Percentiles rank a stretch among this genome's conserved stretches.
Evolutionary conservation across 1,140 invertebrate genomes (phyloP).

Genomic region (Cataglyphis hispanica): DNA sequence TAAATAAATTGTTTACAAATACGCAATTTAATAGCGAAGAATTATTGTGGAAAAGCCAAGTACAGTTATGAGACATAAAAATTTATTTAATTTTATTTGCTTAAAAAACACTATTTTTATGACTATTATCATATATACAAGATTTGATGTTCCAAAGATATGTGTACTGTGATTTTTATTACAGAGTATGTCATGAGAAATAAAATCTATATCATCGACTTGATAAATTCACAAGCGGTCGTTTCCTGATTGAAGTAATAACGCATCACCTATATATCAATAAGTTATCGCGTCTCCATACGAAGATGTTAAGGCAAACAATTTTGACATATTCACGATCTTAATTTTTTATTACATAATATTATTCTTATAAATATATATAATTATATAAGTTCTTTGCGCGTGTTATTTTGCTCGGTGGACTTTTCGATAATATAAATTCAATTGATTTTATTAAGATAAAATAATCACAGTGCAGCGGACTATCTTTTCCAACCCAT

Average conservation of each 20-base stretch:
- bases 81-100: neutral
- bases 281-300: neutral
- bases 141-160: neutral
- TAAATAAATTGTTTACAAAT: neutral
- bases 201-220: neutral
- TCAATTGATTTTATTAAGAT: neutral
- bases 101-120: neutral
- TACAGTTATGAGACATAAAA: neutral
- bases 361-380: neutral
- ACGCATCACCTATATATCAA: neutral
- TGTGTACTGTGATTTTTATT: neutral
- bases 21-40: neutral
- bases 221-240: neutral
- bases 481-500: conserved; percentile 1
- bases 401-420: neutral
- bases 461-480: neutral
- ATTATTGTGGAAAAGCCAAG: neutral
- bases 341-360: neutral
- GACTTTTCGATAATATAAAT: neutral
- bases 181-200: neutral
- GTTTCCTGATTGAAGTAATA: neutral
- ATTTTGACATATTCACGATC: neutral
- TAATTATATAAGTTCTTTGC: neutral
- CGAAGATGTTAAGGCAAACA: neutral
- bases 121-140: neutral